A percentile compares a stretch with the other conserved stretches of the same genome.
Evolutionary conservation across 2,797 vertebrate genomes (phyloP).

Genomic region (Aulostomus chinensis): DNA sequence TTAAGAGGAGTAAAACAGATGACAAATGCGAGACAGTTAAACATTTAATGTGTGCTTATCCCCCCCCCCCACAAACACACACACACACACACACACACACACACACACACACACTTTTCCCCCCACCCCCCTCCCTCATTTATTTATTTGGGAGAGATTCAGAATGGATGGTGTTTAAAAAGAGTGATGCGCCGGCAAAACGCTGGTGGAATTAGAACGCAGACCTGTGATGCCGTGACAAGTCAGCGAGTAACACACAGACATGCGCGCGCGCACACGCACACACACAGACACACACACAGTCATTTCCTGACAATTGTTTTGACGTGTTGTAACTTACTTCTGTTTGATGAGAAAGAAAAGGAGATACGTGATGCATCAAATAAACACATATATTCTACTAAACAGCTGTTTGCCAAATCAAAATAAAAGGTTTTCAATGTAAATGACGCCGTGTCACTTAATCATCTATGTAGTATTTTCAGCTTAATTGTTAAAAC

Average conservation of each 20-base stretch:
- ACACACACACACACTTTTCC: too few species aligned
- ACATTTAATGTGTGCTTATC: conserved; percentile 83
- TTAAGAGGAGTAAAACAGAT: conserved; percentile 83
- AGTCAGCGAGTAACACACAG: conserved; percentile 61
- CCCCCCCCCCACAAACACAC: too few species aligned
- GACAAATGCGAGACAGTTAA: conserved; percentile 84
- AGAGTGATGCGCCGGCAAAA: conserved; percentile 65
- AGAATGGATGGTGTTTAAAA: conserved; percentile 74
- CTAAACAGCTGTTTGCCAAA: conserved; percentile 42
- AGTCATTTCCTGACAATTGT: conserved; percentile 73
- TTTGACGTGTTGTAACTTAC: conserved; percentile 71
- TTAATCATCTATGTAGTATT: conserved; percentile 47
- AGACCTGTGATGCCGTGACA: conserved; percentile 60
- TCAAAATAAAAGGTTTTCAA: conserved; percentile 17
- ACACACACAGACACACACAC: too few species aligned
- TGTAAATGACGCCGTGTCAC: conserved; percentile 47
- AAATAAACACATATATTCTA: conserved; percentile 55
- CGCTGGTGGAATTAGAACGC: conserved; percentile 65
- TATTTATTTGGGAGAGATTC: conserved; percentile 76
- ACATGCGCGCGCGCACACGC: too few species aligned
- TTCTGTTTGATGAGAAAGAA: conserved; percentile 67
- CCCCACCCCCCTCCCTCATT: too few species aligned
- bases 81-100: too few species aligned
- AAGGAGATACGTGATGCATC: conserved; percentile 57
- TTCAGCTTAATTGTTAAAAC: conserved; percentile 42